Base-by-base conservation (phyloP, 2,113 vertebrate genomes). In the Triplophysa siluroides region DNA sequence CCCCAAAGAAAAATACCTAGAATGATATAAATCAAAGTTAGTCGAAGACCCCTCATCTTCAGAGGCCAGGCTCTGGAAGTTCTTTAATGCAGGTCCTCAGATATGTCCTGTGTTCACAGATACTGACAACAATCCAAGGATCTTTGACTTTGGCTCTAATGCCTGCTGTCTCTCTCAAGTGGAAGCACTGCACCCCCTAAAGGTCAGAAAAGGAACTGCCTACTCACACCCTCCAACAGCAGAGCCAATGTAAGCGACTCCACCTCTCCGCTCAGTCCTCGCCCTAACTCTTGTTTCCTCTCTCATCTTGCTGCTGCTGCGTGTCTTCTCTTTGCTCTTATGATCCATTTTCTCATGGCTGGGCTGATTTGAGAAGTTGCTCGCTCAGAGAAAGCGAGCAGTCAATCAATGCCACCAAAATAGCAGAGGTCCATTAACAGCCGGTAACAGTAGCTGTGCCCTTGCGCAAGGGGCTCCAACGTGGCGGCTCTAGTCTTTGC, bases 131-230 rank as follows among this genome's bases (percentile, higher is more conserved):
- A 81, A 29, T 10, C 80, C 61, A 21, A 19, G 8, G 24, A 60
- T 68, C 63, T 47, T n/a, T 64, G 70, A 60, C 41, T 64, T 56
- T 3, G n/a, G 56, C 33, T 38, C 26, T 52, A 45, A 52, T 63
- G 24, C 76, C 60, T 64, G 69, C 29, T 26, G 21, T 81, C 19
- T 52, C 78, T 86, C 84, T 91, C 91, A 89, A 88, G 88, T 96
- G 93, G 96, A 96, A 92, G 93, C 92, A 94, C 90, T 94, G 94
- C 96, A 92, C 96, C 96, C 93, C 95, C 96, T 96, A 89, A 94
- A 94, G 97, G 83, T 86, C 81, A 89, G 62, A 2, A 52, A 45
- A 0, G 72, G 83, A 90, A 86, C 43, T 84, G 88, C 92, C 81
- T 58, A 13, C 2, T 52, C 16, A n/a, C 29, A 41, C 21, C 76